phyloP scores from a whole-genome alignment of 2,888 invertebrate genomes.

The Adela reaumurella region DNA sequence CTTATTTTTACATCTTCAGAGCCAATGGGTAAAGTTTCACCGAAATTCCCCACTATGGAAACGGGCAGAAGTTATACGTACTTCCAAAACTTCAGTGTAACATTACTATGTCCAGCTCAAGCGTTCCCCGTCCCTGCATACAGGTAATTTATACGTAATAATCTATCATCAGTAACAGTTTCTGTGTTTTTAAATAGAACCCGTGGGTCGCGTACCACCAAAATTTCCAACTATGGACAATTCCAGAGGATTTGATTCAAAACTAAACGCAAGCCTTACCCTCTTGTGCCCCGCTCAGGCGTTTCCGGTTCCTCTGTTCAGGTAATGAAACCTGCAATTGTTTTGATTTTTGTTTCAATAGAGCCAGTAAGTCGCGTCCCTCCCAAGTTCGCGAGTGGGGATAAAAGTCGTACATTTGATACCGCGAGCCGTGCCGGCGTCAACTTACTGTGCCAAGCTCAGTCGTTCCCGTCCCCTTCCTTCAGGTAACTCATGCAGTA shows the following conservation, averaged over 20 bases:
- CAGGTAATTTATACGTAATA: too few relatives aligned
- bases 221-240: slow-evolving; percentile 63
- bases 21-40: slow-evolving; percentile 77
- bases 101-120: slow-evolving; percentile 66
- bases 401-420: slow-evolving; percentile 64
- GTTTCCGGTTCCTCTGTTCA: slow-evolving; percentile 69
- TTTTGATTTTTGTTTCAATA: slow-evolving; percentile 27
- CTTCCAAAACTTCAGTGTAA: slow-evolving; percentile 48
- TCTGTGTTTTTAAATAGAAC: slow-evolving; percentile 56
- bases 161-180: too few relatives aligned
- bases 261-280: slow-evolving; percentile 52
- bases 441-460: slow-evolving; percentile 67
- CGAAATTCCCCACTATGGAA: slow-evolving; percentile 58
- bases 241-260: slow-evolving; percentile 58
- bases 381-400: slow-evolving; percentile 62
- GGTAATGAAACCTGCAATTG: slow-evolving; percentile 40
- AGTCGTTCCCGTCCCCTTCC: slow-evolving; percentile 69
- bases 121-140: slow-evolving; percentile 69
- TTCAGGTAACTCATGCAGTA: slow-evolving; percentile 59
- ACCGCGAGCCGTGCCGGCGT: slow-evolving; percentile 43
- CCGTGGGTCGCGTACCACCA: slow-evolving; percentile 60
- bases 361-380: slow-evolving; percentile 67
- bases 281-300: slow-evolving; percentile 73
- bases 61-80: slow-evolving; percentile 49
- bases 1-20: slow-evolving; percentile 47